Evolutionary conservation across 2,113 vertebrate species (phyloP), one percentile per base, ranked within the genome.

Genomic region (Boulengeromyrus knoepffleri): DNA sequence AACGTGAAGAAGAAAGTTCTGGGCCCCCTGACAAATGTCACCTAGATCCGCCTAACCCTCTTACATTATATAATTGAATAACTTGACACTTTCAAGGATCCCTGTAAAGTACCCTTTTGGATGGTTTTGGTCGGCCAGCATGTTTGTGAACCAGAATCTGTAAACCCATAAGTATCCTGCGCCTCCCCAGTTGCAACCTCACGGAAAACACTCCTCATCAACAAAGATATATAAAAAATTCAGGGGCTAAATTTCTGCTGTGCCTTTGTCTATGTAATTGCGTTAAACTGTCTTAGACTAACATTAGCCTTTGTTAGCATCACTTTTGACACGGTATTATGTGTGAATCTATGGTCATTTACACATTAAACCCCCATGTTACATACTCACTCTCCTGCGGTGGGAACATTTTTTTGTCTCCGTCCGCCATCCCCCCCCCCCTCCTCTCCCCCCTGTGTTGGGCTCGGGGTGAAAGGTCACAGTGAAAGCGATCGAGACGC

Each of bases 311-410:
- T 80, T 80, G 74, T 80, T 36, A 80, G 74, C 31, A 17, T 80
- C 36, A 42, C 74, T 80, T 80, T 19, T 42, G 74, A 80, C 74
- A 80, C 8, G 74, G 36, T 42, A 19, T 42, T 80, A 80, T 80
- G 74, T 42, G 74, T 80, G 74, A 80, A 80, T 80, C 74, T 42
- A 17, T 1, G 74, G 74, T 15, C 70, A 80, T 80, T 80, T 42
- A 80, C 74, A 80, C 74, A 80, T 80, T 93, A 95, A 95, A 94
- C 94, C 94, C 95, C 94, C 94, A 93, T 92, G 85, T 93, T 93
- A 92, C 88, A 91, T 94, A 94, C 91, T 93, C 92, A 91, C 53
- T 50, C 39, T 85, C 50, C 85, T 50, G 52, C 58, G 12, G 88
- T 17, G 49, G 83, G 39, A 39, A 56, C 47, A 53, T 89, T 84